phyloP scores from a whole-genome alignment of 1,140 invertebrate genomes.

The Nasonia giraulti region DNA sequence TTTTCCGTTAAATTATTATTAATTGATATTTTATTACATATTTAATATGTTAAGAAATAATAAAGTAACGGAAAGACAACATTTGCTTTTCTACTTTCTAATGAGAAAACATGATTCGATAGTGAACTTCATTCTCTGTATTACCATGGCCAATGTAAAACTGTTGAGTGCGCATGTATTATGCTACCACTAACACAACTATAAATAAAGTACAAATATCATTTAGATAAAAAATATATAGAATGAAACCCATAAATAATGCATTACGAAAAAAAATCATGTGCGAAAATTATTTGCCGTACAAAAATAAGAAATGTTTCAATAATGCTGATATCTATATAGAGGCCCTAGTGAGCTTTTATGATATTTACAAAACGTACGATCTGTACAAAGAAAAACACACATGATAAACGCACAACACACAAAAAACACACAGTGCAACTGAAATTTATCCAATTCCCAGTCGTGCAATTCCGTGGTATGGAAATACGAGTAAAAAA shows the following conservation, averaged over 20 bases:
- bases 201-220: neutral
- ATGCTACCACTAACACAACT: neutral
- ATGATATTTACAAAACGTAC: neutral
- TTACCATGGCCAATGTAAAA: neutral
- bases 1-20: constrained; percentile 35
- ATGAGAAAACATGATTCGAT: neutral
- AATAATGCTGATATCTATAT: neutral
- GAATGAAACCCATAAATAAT: neutral
- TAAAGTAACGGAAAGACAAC: neutral
- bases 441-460: constrained; percentile 46
- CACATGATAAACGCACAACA: neutral
- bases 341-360: neutral
- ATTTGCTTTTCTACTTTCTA: neutral
- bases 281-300: neutral
- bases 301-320: neutral
- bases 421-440: constrained; percentile 39
- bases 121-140: neutral
- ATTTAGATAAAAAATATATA: neutral
- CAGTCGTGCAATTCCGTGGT: constrained; percentile 48
- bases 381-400: neutral
- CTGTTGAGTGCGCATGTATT: neutral
- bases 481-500: constrained; percentile 48
- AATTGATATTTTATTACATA: constrained; percentile 1
- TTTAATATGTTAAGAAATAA: neutral
- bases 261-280: neutral